Base-by-base conservation (phyloP, 2,113 vertebrate genomes). In the Thamnaconus septentrionalis region DNA sequence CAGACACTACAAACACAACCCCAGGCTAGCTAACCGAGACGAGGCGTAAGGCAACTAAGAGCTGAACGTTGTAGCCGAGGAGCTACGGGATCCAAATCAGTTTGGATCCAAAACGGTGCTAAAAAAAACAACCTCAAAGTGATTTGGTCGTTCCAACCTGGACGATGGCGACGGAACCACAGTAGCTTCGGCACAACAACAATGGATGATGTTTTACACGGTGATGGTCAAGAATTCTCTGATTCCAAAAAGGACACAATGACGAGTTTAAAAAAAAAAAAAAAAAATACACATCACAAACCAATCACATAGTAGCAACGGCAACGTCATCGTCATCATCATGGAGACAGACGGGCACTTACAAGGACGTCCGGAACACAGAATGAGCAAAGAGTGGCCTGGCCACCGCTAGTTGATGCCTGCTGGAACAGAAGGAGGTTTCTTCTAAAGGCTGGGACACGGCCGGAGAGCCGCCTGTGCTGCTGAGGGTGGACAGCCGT, bases 141-240 rank as follows among this genome's bases (percentile, higher is more conserved):
- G 58, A 39, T 51, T 56, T 56, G 53, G 41, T 53, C 4, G n/a
- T 62, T 53, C 50, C 48, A 45, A 41, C 18, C 11, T 51, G 6
- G 54, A 45, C 5, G 39, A 46, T 49, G 18, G 40, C 8, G 7
- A 46, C 8, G 67, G 50, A 48, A 61, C 10, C 55, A 63, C 49
- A 49, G n/a, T 56, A 18, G 4, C 40, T 3, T 46, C 40, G 1
- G 46, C 41, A 66, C 59, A 60, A 45, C 11, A 43, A 53, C 44
- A 10, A 64, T 18, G 48, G 49, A 65, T 62, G 63, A 57, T 4
- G 18, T 3, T 3, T 46, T 6, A 59, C 12, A 55, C 58, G 44
- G 8, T 2, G 71, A 57, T 54, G 61, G 10, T 52, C 81, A 85
- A 85, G 77, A 87, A 90, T 88, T 87, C 86, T 40, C 18, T 31